Evolutionary conservation across 1,140 invertebrate genomes (phyloP), one percentile per base, ranked within the genome.

Genomic region (Saccostrea glomerata): DNA sequence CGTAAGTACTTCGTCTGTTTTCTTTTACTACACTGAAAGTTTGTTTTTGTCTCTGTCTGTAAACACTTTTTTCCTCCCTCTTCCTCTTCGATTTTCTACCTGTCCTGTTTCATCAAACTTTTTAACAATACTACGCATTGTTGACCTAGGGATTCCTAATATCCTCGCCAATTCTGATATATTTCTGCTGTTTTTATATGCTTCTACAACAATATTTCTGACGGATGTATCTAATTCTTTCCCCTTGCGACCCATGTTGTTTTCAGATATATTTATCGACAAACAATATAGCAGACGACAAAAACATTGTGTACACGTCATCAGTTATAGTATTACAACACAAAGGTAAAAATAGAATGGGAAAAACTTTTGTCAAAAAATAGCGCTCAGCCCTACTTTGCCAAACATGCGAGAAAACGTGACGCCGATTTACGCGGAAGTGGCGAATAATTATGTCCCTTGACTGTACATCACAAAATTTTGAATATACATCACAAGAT

Each of bases 371-470:
- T 73, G 66, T 25, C 1, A 6, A 73, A 25, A 30, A 23, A 73
- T 25, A 73, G 66, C 5, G 11, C 66, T 0, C 11, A 73, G 7
- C 7, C 7, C 58, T 6, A 60, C n/a, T 25, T 13, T 9, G 11
- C 6, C 6, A 4, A 30, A 23, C 23, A 73, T 73, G 23, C 66
- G 23, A 73, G 15, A 66, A 66, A 66, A 66, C 15, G 15, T 23
- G 23, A 66, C 17, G 15, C 60, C 60, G 0, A 25, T 73, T 25
- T 73, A 6, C 66, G 23, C 66, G 11, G 6, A 23, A 30, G 23
- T 73, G 66, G 23, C 66, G 23, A 73, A 23, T 70, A 73, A 73
- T 25, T 73, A 25, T 30, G 23, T 73, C 66, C 66, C 66, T 73
- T 30, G 66, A 30, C 3, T 25, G 66, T 73, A 36, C n/a, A n/a